Evolutionary conservation across 2,113 vertebrate genomes (phyloP), one percentile per base, ranked within the genome.

Genomic region (Girardinichthys multiradiatus): DNA sequence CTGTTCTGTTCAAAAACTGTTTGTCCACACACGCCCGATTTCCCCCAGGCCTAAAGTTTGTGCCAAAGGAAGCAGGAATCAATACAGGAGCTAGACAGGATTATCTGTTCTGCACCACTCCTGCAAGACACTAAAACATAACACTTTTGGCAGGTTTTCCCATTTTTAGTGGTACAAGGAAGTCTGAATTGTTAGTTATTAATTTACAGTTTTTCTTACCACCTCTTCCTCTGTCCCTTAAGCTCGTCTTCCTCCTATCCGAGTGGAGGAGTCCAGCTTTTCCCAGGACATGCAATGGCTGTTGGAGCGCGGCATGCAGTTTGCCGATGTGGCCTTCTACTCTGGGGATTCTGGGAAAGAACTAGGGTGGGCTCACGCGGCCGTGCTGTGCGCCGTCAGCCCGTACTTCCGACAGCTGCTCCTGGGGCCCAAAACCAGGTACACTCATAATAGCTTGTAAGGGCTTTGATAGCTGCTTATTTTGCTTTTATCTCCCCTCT

Each of bases 391-490:
- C 48, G 95, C 97, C 0, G 92, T 95, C 70, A 99, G 97, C 89
- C 94, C 95, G 0, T 95, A 98, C 29, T 99, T 99, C 92, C 95
- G 96, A 92, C 93, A 97, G 86, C 95, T 99, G 12, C 96, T 98
- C 0, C 91, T 94, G 45, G 95, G 96, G 82, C 95, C 91, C 65
- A 93, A 92, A 80, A 83, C 66, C 83, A 92, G 92, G 91, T 93
- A 39, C 1, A 2, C 58, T 48, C 35, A n/a, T 29, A 68, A 14
- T 2, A 15, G 37, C 6, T 64, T 66, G 62, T n/a, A 78, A 35
- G 14, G 70, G 68, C 45, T 29, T 2, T 57, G 57, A 60, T 68
- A 60, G 21, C 73, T 68, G 54, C 54, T 65, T 39, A 13, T 39
- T 6, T 39, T 39, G 37, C 37, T 39, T 6, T 39, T 39, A 12